Percentiles rank a stretch among this genome's conserved stretches.
These are phyloP conservation scores for Lutjanus erythropterus DNA, from an alignment of 2,113 vertebrate genomes.

Conservation along the genomic window DNA sequence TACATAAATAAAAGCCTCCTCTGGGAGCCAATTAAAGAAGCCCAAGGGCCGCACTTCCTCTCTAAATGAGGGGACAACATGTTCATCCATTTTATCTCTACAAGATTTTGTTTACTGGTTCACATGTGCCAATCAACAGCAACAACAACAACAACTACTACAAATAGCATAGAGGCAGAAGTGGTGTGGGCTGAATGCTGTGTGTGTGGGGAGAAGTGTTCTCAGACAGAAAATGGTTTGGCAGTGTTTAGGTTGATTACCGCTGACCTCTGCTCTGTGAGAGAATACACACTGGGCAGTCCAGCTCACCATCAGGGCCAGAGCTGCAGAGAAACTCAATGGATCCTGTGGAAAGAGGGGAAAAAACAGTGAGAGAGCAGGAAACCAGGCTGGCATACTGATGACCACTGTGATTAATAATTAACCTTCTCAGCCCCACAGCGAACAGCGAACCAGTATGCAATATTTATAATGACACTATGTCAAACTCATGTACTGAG, in stretches of 20 bases:
- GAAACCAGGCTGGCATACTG: slow-evolving; percentile 62
- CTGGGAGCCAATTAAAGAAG: slow-evolving; percentile 71
- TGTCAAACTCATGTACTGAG: not conserved
- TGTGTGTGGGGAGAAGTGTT: not conserved
- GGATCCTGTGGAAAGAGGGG: slow-evolving; percentile 1
- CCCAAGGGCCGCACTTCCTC: slow-evolving; percentile 38
- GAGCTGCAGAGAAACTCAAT: slow-evolving; percentile 4
- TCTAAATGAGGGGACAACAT: slow-evolving; percentile 51
- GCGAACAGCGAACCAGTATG: not conserved
- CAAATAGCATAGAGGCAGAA: not conserved
- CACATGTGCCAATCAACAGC: slow-evolving; percentile 25
- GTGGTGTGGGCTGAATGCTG: slow-evolving; percentile 5
- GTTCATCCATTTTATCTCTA: slow-evolving; percentile 60
- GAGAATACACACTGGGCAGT: not conserved
- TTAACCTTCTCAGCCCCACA: slow-evolving; percentile 46
- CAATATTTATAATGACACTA: not conserved
- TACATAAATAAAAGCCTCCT: slow-evolving; percentile 77
- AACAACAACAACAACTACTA: slow-evolving; percentile 13
- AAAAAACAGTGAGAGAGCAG: slow-evolving; percentile 32
- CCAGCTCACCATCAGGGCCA: slow-evolving; percentile 9
- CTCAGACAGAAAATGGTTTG: slow-evolving; percentile 12
- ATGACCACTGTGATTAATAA: slow-evolving; percentile 51
- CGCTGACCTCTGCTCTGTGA: slow-evolving; percentile 25
- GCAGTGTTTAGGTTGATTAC: slow-evolving; percentile 32
- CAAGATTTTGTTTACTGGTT: slow-evolving; percentile 48